Evolutionary conservation across 2,888 invertebrate species (phyloP), one percentile per base, ranked within the genome.

Genomic region (Trimorus sp.): DNA sequence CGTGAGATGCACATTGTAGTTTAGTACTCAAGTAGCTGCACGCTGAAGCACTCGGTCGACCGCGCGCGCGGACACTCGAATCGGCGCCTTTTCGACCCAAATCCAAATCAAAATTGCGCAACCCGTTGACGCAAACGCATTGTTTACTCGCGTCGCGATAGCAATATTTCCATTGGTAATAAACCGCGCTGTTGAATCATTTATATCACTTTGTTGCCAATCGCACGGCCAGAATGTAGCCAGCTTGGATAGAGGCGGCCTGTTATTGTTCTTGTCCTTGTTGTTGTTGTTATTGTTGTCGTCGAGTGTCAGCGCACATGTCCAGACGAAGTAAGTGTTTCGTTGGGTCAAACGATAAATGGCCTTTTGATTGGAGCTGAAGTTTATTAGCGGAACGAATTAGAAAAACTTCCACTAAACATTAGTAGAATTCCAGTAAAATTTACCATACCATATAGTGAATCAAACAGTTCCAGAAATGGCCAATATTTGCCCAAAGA

Each of bases 101-200:
- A 70, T 63, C 38, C 49, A 40, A 26, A 59, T 54, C 16, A 3
- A 14, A 1, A 53, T 65, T 65, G 36, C 60, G 53, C 36, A 70
- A 71, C 12, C 38, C 8, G 16, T 37, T 78, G 58, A 71, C 78
- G 66, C 45, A 71, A 71, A 53, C 49, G 60, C 40, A 74, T 73
- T 62, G 56, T 71, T 71, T 70, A 68, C 68, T 73, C 54, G 15
- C 68, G 49, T 9, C 38, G 38, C 37, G 42, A 56, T 60, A 37
- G 54, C 49, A 68, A 40, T 63, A 66, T 70, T 65, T 68, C 74
- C 58, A 70, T 79, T 65, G 65, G 70, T 65, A 65, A 69, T 75
- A 79, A 74, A 63, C 16, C 58, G n/a, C 68, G 4, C 26, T 26
- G 26, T 74, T 79, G 79, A 79, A 79, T 79, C 48, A 70, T 73